Base-by-base conservation (phyloP, 1,140 invertebrate species). In the Camponotus floridanus region DNA sequence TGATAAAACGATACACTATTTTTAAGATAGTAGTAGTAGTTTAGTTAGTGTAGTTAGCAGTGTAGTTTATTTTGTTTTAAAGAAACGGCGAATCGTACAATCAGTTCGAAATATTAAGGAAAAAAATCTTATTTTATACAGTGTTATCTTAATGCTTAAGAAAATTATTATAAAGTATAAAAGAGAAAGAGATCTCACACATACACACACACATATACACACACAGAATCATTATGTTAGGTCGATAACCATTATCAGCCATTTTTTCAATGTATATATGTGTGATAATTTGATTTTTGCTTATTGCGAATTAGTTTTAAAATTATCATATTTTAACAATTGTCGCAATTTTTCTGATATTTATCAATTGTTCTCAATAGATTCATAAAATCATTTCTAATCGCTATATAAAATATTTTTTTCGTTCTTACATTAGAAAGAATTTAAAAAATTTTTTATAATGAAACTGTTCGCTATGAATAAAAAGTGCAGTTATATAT, bases 171-270 rank as follows among this genome's bases (percentile, higher is more conserved):
- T 33, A 57, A 64, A 84, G 36, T 39, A 15, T 39, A 39, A 65
- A 11, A 39, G 31, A 65, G 64, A 39, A 6, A 39, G 7, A 39
- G 4, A 33, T 21, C 9, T 8, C 31, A 55, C 26, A 0, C 26
- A 0, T 1, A 26, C 26, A 26, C 26, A 26, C 26, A 26, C 26
- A 26, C 26, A 26, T 1, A 26, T 1, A 26, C 26, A 26, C 26
- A 26, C 26, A 26, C 26, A 26, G 26, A 26, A 26, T 26, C 4
- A 55, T 51, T 42, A 11, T 6, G 11, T 62, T 26, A 21, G 42
- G 9, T 33, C 57, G 71, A 70, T 76, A 85, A 85, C 39, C 33
- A 70, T 67, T 71, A 48, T 67, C 71, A 85, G 70, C 55, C 18
- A 65, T 85, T 87, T 85, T 51, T 15, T 55, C 55, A 65, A 31